Evolutionary conservation across 2,797 vertebrate species (phyloP).

Genomic region (Pseudochirops cupreus): DNA sequence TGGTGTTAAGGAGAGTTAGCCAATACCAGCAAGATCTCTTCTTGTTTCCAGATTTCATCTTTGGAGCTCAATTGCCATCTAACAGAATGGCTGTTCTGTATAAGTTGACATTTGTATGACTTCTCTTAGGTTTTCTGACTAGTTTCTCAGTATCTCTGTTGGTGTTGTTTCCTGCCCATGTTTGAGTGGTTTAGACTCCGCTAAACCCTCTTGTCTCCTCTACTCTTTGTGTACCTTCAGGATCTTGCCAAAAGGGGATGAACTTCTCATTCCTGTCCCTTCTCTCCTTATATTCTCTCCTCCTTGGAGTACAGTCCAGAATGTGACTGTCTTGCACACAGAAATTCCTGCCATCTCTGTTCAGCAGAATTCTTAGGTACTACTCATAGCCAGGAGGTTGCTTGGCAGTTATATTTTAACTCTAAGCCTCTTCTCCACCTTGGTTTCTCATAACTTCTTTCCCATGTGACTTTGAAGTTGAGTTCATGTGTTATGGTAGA

Average conservation of each 20-base stretch:
- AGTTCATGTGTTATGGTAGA: not conserved
- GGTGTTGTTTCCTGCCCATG: not conserved
- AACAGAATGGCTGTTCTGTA: not conserved
- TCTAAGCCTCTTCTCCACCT: not conserved
- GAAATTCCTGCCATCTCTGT: not conserved
- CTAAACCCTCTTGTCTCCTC: not conserved
- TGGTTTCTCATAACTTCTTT: not conserved
- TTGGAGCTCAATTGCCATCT: not conserved
- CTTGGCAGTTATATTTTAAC: not conserved
- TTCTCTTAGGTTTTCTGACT: not conserved
- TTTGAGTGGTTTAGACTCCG: not conserved
- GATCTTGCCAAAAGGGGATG: not conserved
- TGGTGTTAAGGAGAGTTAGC: not conserved
- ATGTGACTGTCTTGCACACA: not conserved
- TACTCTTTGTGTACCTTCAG: not conserved
- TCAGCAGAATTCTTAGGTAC: not conserved
- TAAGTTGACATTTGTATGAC: not conserved
- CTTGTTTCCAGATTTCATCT: not conserved
- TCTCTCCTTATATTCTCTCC: not conserved
- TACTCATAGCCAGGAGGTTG: not conserved
- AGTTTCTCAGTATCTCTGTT: not conserved
- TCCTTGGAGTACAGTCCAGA: not conserved
- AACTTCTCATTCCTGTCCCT: not conserved
- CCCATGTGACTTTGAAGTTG: not conserved
- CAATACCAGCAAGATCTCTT: not conserved